Evolutionary conservation across 2,797 vertebrate genomes (phyloP).

Genomic region (Malurus splendens): DNA sequence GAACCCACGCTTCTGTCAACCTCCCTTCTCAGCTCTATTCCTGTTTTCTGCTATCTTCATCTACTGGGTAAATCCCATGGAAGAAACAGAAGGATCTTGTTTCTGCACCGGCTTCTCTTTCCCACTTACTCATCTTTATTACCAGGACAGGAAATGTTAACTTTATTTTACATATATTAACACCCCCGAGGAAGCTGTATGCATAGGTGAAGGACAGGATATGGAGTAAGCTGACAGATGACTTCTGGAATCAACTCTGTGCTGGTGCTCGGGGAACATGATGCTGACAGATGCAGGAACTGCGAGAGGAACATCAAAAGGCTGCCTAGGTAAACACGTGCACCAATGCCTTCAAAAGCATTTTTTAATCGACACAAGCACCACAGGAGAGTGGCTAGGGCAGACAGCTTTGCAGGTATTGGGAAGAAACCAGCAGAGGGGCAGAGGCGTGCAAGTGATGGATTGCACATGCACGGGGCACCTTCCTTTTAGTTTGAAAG

Average conservation of each 20-base stretch:
- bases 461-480: neutral
- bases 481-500: neutral
- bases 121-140: neutral
- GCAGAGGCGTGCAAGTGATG: neutral
- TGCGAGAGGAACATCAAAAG: conserved; percentile 24
- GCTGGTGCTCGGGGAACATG: neutral
- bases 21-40: neutral
- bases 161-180: conserved; percentile 35
- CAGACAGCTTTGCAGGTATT: neutral
- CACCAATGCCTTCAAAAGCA: neutral
- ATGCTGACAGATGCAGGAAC: conserved; percentile 13
- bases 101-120: neutral
- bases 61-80: neutral
- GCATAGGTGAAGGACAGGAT: neutral
- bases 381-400: neutral
- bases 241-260: neutral
- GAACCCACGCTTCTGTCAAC: neutral
- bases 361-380: conserved; percentile 18
- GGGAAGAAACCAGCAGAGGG: neutral
- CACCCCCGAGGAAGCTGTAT: neutral
- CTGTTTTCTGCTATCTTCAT: neutral
- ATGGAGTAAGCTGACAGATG: neutral
- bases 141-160: conserved; percentile 31
- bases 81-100: neutral
- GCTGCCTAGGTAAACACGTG: neutral